Percentiles rank a stretch among this genome's conserved stretches.
These are phyloP conservation scores for Drosophila picticornis DNA, from an alignment of 2,888 invertebrate genomes.

Conservation along the genomic window DNA sequence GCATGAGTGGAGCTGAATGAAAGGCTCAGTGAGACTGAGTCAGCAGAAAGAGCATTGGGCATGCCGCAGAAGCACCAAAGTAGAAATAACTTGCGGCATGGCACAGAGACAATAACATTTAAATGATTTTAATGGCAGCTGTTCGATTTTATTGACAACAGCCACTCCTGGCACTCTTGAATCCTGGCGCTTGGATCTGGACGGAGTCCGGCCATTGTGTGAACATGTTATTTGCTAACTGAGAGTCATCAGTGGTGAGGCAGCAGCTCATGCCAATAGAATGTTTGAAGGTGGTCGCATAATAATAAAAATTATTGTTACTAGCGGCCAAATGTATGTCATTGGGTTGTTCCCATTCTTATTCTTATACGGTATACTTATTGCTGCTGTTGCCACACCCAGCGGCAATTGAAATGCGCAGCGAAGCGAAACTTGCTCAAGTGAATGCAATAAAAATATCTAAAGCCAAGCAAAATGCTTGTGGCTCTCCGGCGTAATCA, in stretches of 20 bases:
- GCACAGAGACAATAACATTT: conserved; percentile 77
- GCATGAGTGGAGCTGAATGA: not conserved
- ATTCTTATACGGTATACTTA: conserved; percentile 1
- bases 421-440: conserved; percentile 68
- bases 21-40: conserved; percentile 56
- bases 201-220: conserved; percentile 55
- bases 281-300: conserved; percentile 72
- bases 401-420: conserved; percentile 73
- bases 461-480: conserved; percentile 70
- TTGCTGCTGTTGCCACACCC: conserved; percentile 39
- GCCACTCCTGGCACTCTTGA: conserved; percentile 6
- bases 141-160: conserved; percentile 79
- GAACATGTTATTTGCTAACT: conserved; percentile 77
- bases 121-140: conserved; percentile 81
- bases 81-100: conserved; percentile 74
- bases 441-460: conserved; percentile 78
- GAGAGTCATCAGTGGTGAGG: conserved; percentile 72
- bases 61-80: conserved; percentile 76
- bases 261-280: conserved; percentile 41
- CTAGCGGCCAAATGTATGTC: conserved; percentile 76
- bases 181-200: conserved; percentile 12
- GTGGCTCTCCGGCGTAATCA: conserved; percentile 69
- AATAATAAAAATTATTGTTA: conserved; percentile 80
- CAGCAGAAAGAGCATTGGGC: conserved; percentile 65
- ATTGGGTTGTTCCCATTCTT: conserved; percentile 45